Conservation (phyloP, 92 coral and sea anemone genomes). For the Parazoanthus swiftii region DNA sequence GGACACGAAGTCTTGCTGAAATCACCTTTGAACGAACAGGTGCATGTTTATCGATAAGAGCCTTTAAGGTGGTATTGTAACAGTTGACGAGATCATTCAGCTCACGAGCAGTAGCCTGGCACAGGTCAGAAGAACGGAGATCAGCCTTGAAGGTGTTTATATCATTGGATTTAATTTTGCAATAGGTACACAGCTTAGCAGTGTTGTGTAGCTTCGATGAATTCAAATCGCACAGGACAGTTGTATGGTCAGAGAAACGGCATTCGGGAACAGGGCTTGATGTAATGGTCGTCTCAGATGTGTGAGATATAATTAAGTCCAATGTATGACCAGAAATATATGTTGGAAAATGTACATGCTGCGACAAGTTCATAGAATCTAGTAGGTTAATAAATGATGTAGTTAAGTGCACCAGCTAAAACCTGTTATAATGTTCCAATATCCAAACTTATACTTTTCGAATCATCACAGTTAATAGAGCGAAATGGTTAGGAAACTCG, state of each 20-base stretch:
- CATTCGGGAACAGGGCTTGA: slow-evolving; percentile 20
- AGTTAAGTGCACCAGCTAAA: no score
- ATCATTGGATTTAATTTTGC: slow-evolving; percentile 30
- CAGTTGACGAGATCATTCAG: slow-evolving; percentile 37
- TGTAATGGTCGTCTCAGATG: slow-evolving; percentile 34
- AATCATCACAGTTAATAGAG: no score
- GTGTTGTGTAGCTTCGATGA: no score
- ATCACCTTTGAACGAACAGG: no score
- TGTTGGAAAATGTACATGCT: no score
- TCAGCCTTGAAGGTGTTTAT: slow-evolving; percentile 34
- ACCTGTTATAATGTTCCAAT: no score
- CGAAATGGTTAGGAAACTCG: no score
- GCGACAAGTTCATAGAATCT: no score
- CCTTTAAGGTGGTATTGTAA: slow-evolving; percentile 32
- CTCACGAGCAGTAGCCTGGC: slow-evolving; percentile 34
- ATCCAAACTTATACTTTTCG: no score
- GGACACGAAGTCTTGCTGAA: no score
- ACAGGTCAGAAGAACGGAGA: slow-evolving; percentile 39
- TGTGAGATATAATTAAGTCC: slow-evolving; percentile 38
- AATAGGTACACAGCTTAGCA: not conserved
- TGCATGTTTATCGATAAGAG: no score
- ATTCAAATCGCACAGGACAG: slow-evolving; percentile 36
- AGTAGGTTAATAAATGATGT: no score
- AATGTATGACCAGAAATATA: slow-evolving; percentile 38
- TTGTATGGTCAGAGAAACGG: slow-evolving; percentile 35